Evolutionary conservation across 2,797 vertebrate genomes (phyloP), one percentile per base, ranked within the genome.

Genomic region (Poeciliopsis presidionis): DNA sequence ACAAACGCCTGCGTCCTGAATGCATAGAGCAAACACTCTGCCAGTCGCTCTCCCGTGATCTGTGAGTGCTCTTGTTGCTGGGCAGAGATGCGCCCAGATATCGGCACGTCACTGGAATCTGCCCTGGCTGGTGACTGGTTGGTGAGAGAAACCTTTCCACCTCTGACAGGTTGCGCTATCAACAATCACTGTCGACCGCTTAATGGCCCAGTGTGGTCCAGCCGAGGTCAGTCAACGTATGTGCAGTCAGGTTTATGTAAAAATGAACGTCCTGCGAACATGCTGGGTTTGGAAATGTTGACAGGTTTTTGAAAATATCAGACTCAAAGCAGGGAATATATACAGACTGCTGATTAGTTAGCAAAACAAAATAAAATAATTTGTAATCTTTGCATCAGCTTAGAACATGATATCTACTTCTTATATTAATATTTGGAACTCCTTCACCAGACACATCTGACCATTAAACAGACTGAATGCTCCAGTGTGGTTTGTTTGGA

Each of bases 1-100:
- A 74, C 25, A 45, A 28, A 71, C 79, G 76, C 33, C 69, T 47
- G 49, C 72, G 55, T 76, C 73, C 74, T 49, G 70, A 55, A 82
- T 84, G 72, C 47, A n/a, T 33, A 59, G 39, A 61, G 69, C 36
- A 61, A 73, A 76, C 70, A 70, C 57, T 47, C 57, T 49, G 69
- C 77, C 59, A 70, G 72, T 78, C 80, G 7, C 84, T 77, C 67
- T 67, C 18, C 72, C 72, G 47, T 80, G 36, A 81, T 84, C 75
- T 79, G 67, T 71, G 33, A 25, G 5, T 43, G 0, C 55, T 20
- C 39, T 39, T 63, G 73, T 74, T 33, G 18, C 43, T 47, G 18
- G 41, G 65, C 61, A 36, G 33, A 39, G 18, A 20, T 39, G 61
- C 30, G 7, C 33, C 61, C 33, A 39, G 16, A 36, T 8, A 20